A percentile compares a stretch with the other conserved stretches of the same genome.
These are phyloP conservation scores for Cecropterus lyciades DNA, from an alignment of 1,140 invertebrate species.

Conservation along the genomic window DNA sequence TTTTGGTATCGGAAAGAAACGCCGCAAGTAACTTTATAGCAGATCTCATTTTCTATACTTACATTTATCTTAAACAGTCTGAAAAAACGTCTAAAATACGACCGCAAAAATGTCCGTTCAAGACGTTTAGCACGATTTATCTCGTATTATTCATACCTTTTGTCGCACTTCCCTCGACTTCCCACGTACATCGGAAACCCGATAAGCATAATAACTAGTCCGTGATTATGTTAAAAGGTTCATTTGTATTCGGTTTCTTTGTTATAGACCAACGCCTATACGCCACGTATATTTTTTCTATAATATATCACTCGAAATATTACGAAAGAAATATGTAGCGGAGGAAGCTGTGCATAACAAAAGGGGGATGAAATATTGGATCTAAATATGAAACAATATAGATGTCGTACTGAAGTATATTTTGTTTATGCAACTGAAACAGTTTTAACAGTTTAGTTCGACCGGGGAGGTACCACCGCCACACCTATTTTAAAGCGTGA, in stretches of 20 bases:
- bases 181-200: slow-evolving; percentile 24
- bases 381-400: too few relatives aligned
- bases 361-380: background rate
- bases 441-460: too few relatives aligned
- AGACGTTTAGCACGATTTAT: slow-evolving; percentile 15
- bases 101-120: background rate
- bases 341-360: background rate
- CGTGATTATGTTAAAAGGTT: slow-evolving; percentile 29
- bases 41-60: too few relatives aligned
- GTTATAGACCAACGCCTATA: slow-evolving; percentile 7
- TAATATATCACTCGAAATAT: slow-evolving; percentile 23
- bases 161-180: slow-evolving; percentile 16
- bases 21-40: too few relatives aligned
- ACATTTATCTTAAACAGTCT: background rate
- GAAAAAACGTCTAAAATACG: background rate
- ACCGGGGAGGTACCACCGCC: too few relatives aligned
- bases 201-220: slow-evolving; percentile 31
- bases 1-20: too few relatives aligned
- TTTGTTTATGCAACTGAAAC: too few relatives aligned
- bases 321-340: slow-evolving; percentile 9
- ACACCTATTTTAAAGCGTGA: too few relatives aligned
- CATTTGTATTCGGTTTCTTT: slow-evolving; percentile 34
- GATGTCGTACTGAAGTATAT: too few relatives aligned
- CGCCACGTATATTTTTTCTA: slow-evolving; percentile 15
- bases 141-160: slow-evolving; percentile 16